A percentile compares a stretch with the other conserved stretches of the same genome.
These are phyloP conservation scores for Drosophila guanche DNA, from an alignment of 1,140 invertebrate genomes.

Conservation along the genomic window DNA sequence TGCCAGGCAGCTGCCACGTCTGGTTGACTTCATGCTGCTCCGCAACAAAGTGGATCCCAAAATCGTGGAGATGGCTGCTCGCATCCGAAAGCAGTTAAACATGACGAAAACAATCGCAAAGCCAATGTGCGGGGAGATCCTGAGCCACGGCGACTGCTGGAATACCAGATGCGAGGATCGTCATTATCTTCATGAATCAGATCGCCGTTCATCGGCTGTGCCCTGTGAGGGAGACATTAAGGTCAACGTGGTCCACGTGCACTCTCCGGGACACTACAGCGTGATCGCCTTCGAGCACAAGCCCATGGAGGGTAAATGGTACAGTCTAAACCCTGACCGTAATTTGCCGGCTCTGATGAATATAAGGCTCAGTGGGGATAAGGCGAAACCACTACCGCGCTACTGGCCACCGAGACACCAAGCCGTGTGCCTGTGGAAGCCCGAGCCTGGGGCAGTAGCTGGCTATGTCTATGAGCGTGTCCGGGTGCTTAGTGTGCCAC, in stretches of 20 bases:
- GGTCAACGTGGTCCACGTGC: conserved; percentile 33
- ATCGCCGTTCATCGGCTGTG: conserved; percentile 2
- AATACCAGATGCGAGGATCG: conserved; percentile 29
- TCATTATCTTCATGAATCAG: conserved; percentile 28
- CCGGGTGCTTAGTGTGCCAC: conserved; percentile 40
- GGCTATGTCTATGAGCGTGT: conserved; percentile 33
- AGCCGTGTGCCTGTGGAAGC: conserved; percentile 30
- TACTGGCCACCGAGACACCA: conserved; percentile 51
- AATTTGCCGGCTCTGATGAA: conserved; percentile 3
- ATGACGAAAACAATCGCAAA: neutral
- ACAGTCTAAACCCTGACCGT: neutral
- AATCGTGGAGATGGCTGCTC: conserved; percentile 18
- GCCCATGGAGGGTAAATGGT: conserved; percentile 22
- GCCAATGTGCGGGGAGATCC: conserved; percentile 26
- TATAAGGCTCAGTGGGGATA: conserved; percentile 20
- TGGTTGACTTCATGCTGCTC: conserved; percentile 49
- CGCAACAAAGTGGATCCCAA: conserved; percentile 38
- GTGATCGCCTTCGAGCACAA: conserved; percentile 47
- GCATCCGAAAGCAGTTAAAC: conserved; percentile 25
- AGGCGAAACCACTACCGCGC: neutral
- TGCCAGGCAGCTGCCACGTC: conserved; percentile 46
- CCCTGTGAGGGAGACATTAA: conserved; percentile 41
- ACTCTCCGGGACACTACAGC: conserved; percentile 51
- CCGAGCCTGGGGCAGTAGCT: no score
- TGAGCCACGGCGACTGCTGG: conserved; percentile 39